Percentiles rank a stretch among this genome's conserved stretches.
Conservation (phyloP, 2,113 vertebrate species). For the Nipponia nippon region DNA sequence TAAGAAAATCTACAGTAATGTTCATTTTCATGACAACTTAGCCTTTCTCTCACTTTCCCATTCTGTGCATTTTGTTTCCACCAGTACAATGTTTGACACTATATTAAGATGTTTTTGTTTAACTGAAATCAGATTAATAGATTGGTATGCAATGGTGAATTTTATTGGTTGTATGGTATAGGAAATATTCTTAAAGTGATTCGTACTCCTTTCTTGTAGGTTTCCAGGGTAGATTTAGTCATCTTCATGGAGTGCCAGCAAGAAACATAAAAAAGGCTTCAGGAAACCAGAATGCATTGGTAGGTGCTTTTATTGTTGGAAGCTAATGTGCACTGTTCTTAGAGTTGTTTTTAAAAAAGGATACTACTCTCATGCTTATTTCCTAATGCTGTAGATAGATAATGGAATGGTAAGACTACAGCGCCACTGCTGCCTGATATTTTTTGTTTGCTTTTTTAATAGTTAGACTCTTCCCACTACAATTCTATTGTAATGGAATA, state of each 20-base stretch:
- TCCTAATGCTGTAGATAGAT: not conserved
- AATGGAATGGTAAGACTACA: not conserved
- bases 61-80: not conserved
- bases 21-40: not conserved
- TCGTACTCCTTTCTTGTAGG: slow-evolving; percentile 68
- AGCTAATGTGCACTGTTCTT: not conserved
- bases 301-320: slow-evolving; percentile 65
- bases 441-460: not conserved
- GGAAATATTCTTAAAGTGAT: not conserved
- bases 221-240: slow-evolving; percentile 88
- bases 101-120: not conserved
- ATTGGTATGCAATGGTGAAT: not conserved
- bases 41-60: not conserved
- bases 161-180: not conserved
- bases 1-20: not conserved
- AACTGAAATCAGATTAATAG: not conserved
- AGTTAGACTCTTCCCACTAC: not conserved
- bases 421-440: not conserved
- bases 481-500: not conserved
- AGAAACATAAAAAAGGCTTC: slow-evolving; percentile 76
- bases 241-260: slow-evolving; percentile 83
- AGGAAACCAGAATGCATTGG: slow-evolving; percentile 76
- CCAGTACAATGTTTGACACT: not conserved
- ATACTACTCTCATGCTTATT: not conserved
- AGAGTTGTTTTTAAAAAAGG: not conserved